Conservation (phyloP, 2,113 vertebrate species). For the Falco punctatus region DNA sequence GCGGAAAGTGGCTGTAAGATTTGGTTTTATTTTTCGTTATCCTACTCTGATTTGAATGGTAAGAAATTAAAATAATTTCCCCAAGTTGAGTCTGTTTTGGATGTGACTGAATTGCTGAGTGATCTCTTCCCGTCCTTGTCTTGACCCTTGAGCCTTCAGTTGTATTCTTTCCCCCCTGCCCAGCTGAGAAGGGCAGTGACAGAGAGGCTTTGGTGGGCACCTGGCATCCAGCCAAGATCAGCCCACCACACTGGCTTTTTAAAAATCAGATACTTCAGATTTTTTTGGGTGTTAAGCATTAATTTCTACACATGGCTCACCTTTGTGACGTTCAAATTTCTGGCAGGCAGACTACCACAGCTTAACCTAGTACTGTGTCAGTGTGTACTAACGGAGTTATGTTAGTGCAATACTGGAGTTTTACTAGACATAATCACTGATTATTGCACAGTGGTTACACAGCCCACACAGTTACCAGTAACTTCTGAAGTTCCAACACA, state of each 20-base stretch:
- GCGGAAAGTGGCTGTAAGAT: fast-evolving
- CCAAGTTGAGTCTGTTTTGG: neutral
- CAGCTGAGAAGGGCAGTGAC: neutral
- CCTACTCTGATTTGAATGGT: neutral
- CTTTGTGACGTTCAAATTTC: neutral
- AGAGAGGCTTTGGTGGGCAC: neutral
- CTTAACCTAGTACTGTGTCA: neutral
- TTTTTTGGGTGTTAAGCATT: neutral
- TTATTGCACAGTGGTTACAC: neutral
- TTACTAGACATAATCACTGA: too few relatives aligned
- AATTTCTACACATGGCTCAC: neutral
- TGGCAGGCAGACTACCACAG: neutral
- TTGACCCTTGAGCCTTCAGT: neutral
- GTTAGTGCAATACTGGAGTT: neutral
- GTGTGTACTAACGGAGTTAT: neutral
- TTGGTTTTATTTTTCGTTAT: neutral
- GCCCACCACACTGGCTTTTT: neutral
- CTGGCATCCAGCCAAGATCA: neutral
- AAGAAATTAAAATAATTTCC: neutral
- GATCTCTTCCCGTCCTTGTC: neutral
- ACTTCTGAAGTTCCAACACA: neutral
- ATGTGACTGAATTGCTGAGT: neutral
- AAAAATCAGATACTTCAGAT: neutral
- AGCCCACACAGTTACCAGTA: neutral
- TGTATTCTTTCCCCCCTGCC: neutral